Base-by-base conservation (phyloP, 2,888 invertebrate genomes). In the Chymomyza caudatula region DNA sequence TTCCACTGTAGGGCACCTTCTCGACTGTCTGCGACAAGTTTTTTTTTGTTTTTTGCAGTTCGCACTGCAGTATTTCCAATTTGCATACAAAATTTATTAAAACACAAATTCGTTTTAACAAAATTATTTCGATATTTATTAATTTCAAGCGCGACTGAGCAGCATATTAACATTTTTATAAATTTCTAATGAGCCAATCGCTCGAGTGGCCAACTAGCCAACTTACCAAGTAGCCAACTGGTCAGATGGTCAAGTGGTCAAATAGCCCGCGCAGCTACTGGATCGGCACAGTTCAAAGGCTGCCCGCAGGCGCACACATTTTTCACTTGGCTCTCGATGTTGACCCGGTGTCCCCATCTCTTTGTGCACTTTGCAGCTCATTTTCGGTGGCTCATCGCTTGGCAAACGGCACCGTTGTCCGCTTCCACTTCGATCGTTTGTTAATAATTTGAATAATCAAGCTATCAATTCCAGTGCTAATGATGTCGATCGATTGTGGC, bases 391-490 rank as follows among this genome's bases (percentile, higher is more conserved):
- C 57, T 15, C 57, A 23, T 44, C 58, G 49, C 25, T 22, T 25
- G 44, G 49, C 49, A 47, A 58, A 47, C 51, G 60, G 53, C 6
- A 15, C 63, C 65, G 57, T 54, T 42, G 63, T 60, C 59, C 67
- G 43, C 61, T 71, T 60, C 71, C 65, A 56, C 55, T 70, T 20
- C 65, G 67, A 81, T 80, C 78, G 84, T 82, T 77, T 74, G 78
- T 81, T 85, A 80, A 82, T 78, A 82, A 89, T 89, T 89, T 89
- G 78, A 88, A 90, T 89, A 89, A 89, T 89, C 88, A 88, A 89
- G 88, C 87, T 85, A 89, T 90, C 85, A 89, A 89, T 89, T 89
- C 81, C 76, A 71, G 65, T 77, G 85, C 89, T 89, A 89, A 90
- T 86, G 88, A 89, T 86, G 77, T 77, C 82, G 78, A 83, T 68